Evolutionary conservation across 2,797 vertebrate genomes (phyloP).

Genomic region (Enteromius viviparus): DNA sequence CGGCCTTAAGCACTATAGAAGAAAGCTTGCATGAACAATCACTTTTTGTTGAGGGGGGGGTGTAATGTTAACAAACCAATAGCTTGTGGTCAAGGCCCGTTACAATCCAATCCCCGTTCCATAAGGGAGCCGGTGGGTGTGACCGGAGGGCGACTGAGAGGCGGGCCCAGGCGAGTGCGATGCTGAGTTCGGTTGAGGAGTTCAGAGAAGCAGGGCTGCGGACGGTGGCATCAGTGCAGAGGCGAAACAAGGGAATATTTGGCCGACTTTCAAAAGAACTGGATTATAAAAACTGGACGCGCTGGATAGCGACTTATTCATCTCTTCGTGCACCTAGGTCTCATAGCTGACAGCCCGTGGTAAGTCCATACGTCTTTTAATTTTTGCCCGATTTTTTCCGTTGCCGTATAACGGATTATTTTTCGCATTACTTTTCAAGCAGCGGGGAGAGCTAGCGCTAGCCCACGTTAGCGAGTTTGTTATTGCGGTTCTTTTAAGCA

Average conservation of each 20-base stretch:
- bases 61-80: conserved; percentile 66
- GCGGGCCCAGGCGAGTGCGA: conserved; percentile 56
- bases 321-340: conserved; percentile 39
- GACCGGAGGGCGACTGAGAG: conserved; percentile 52
- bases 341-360: conserved; percentile 63
- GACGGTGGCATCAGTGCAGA: conserved; percentile 78
- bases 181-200: conserved; percentile 79
- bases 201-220: conserved; percentile 74
- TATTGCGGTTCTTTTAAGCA: conserved; percentile 5
- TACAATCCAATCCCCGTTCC: conserved; percentile 65
- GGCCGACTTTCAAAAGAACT: conserved; percentile 54
- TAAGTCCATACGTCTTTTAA: conserved; percentile 60
- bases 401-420: conserved; percentile 35
- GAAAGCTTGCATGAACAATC: conserved; percentile 28
- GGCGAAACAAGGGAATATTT: conserved; percentile 59
- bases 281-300: conserved; percentile 44
- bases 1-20: not conserved
- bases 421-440: conserved; percentile 35
- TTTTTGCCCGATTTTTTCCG: not conserved
- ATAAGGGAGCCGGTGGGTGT: conserved; percentile 63
- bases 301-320: conserved; percentile 53
- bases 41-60: not conserved
- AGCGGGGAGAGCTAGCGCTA: conserved; percentile 25
- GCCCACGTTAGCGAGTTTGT: conserved; percentile 17
- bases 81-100: conserved; percentile 26